Evolutionary conservation across 1,140 invertebrate genomes (phyloP), one percentile per base, ranked within the genome.

Genomic region (Sinonovacula constricta): DNA sequence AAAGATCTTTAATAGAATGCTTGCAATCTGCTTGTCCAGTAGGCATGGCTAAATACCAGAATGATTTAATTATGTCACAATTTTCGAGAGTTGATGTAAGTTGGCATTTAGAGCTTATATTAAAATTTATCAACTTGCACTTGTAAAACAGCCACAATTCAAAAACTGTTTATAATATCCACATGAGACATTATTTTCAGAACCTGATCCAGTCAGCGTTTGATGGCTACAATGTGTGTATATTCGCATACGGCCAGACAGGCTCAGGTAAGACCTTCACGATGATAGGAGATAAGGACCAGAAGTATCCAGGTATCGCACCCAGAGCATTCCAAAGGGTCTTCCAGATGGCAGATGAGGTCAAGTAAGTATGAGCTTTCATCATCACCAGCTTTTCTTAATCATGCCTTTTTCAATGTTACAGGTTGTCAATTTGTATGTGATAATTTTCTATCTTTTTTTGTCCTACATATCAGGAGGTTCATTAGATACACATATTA

Each of bases 181-280:
- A 24, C 45, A 12, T 72, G 18, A 36, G n/a, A n/a, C n/a, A n/a
- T n/a, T 57, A 57, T 71, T 76, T 80, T n/a, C 74, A 89, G 87
- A 88, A 87, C 68, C 66, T 88, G 49, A 82, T 88, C 28, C 87
- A 89, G 82, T 87, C 87, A 3, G 95, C 96, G 5, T 89, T 90
- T 10, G 87, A 90, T 80, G 90, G 89, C 3, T 89, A 87, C 82
- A 90, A 91, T 83, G 89, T 90, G 15, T 89, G 88, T 77, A 90
- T 90, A 53, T 91, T 95, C 79, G 94, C 95, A 12, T 95, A 96
- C 83, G 95, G 95, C 24, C 95, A 95, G 88, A 95, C 94, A 81
- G 94, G 94, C 1, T 94, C 94, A 0, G 95, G 95, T 28, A 95
- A 96, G 88, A 95, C 95, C 0, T 94, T 94, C 85, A 95, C 95